Base-by-base conservation (phyloP, 2,888 invertebrate genomes). In the Ctena decussata region DNA sequence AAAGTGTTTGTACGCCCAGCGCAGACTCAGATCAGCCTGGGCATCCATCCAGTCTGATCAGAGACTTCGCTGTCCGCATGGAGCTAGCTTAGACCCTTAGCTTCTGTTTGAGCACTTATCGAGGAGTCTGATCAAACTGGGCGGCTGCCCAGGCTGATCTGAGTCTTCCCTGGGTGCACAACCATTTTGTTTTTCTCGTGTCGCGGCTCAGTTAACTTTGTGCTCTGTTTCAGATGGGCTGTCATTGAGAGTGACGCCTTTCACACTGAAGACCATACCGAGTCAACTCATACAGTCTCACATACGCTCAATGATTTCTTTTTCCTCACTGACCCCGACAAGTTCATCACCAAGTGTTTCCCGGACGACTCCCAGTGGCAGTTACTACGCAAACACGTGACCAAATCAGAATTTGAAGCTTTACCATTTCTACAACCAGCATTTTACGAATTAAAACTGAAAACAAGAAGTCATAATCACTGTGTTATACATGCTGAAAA, bases 301-400 rank as follows among this genome's bases (percentile, higher is more conserved):
- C 41, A 49, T 3, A 57, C 30, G 21, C 49, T 65, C 12, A 82
- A 89, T 24, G 90, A 90, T 44, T 91, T 89, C 41, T 93, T 89
- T 74, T 93, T 93, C 75, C 77, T 92, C 6, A 89, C 89, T 0
- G 90, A 92, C 35, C 91, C 92, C 0, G 87, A 90, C n/a, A 82
- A 84, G 35, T 91, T 91, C 65, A 87, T 91, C 21, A 79, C 77
- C 37, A 90, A 86, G 78, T 91, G 91, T 79, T 87, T 90, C 32
- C 91, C 92, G 1, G 84, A 90, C 21, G 87, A 91, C 49, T 74
- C 84, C 3, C 35, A 69, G 6, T 93, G 93, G 93, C 93, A 93
- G 74, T 82, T 93, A 18, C 71, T 92, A 12, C 74, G 77, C 3
- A 84, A 83, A 21, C 85, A 89, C 1, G 27, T 91, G 8, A 85